Evolutionary conservation across 1,140 invertebrate species (phyloP).

Genomic region (Brachionus asplanchnoidis): DNA sequence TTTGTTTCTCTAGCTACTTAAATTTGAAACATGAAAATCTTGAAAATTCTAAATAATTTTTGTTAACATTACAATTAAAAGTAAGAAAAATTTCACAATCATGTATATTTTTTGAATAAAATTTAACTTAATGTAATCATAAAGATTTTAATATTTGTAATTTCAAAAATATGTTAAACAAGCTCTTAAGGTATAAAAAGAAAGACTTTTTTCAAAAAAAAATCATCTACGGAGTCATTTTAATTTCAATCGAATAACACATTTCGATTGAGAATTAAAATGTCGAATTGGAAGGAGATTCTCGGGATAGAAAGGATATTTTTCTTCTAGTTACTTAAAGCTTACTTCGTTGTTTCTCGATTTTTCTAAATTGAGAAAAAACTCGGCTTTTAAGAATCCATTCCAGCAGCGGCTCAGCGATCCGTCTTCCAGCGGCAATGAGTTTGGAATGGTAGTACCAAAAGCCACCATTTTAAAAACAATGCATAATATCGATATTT

Average conservation of each 20-base stretch:
- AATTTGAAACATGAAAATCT: no score
- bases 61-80: no score
- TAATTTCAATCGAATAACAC: neutral
- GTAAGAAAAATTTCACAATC: no score
- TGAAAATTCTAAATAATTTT: no score
- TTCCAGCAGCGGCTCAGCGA: slow-evolving; percentile 14
- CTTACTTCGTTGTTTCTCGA: slow-evolving; percentile 8
- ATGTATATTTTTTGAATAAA: no score
- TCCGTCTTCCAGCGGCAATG: neutral
- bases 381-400: neutral
- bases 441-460: slow-evolving; percentile 14
- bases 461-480: neutral
- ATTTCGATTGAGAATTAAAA: neutral
- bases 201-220: neutral
- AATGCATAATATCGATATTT: neutral
- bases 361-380: slow-evolving; percentile 24
- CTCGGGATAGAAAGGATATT: neutral
- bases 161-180: neutral
- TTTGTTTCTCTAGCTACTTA: no score
- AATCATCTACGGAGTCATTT: neutral
- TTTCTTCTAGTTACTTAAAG: neutral
- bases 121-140: no score
- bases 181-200: neutral
- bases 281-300: neutral
- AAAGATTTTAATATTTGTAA: neutral